Conservation (phyloP, 2,888 invertebrate species). For the Drosophila mimetica region DNA sequence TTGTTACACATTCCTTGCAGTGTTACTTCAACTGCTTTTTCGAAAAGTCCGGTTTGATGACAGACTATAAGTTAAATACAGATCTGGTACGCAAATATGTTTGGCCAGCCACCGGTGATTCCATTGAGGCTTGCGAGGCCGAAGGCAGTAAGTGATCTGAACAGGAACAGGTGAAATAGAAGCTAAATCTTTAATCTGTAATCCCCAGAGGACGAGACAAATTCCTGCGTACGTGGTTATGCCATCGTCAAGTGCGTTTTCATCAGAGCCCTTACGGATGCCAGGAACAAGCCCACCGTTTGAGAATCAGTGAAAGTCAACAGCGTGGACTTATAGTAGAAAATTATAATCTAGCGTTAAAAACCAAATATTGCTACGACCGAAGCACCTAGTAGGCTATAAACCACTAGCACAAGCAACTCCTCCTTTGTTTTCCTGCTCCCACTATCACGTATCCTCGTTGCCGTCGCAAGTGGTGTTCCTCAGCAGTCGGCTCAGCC, state of each 20-base stretch:
- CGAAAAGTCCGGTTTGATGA: slow-evolving; percentile 85
- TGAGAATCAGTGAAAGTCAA: slow-evolving; percentile 19
- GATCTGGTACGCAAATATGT: slow-evolving; percentile 83
- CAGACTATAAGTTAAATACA: slow-evolving; percentile 84
- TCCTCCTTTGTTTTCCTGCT: neutral
- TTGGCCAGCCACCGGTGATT: slow-evolving; percentile 82
- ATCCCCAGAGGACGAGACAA: slow-evolving; percentile 77
- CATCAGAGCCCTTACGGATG: slow-evolving; percentile 80
- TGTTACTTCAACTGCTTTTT: slow-evolving; percentile 86
- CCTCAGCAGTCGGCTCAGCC: slow-evolving; percentile 87
- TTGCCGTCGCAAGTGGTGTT: slow-evolving; percentile 63
- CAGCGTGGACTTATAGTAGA: slow-evolving; percentile 20
- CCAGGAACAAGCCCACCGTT: slow-evolving; percentile 73
- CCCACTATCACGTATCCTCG: slow-evolving; percentile 47
- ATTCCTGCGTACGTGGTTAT: slow-evolving; percentile 86
- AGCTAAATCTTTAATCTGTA: neutral
- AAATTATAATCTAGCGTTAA: slow-evolving; percentile 47
- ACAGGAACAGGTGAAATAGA: no score
- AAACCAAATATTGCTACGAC: slow-evolving; percentile 45
- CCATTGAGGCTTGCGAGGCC: slow-evolving; percentile 80
- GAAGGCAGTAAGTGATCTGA: slow-evolving; percentile 74
- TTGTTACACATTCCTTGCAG: slow-evolving; percentile 68
- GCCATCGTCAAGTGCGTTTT: slow-evolving; percentile 86
- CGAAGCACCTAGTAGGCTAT: slow-evolving; percentile 20
- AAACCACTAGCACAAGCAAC: slow-evolving; percentile 19